Base-by-base conservation (phyloP, 2,888 invertebrate genomes). In the Trachelus iudaicus region DNA sequence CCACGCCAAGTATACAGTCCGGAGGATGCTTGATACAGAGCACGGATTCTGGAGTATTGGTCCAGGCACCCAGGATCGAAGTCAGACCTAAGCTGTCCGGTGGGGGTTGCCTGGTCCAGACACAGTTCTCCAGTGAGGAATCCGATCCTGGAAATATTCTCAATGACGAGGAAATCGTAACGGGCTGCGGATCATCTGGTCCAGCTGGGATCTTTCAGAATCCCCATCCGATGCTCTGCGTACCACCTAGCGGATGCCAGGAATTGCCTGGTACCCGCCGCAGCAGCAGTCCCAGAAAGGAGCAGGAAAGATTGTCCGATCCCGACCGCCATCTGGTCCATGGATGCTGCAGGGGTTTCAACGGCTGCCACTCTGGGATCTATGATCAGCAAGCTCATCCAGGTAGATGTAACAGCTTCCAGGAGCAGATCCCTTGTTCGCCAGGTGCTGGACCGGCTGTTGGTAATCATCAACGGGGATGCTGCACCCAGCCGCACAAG, bases 171-270 rank as follows among this genome's bases (percentile, higher is more conserved):
- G 35, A 79, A 74, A 78, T 75, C 31, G 33, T 79, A 73, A 34
- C n/a, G 15, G 34, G n/a, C 23, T 33, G 37, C 13, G 78, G 75
- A 23, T 13, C 76, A n/a, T 75, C 40, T 35, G 31, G n/a, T 31
- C 78, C 76, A n/a, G 3, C 34, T 11, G 78, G 78, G 31, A 78
- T 78, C 40, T 78, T 78, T 35, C 75, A 78, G 6, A 78, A 78
- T 33, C 78, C 78, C 3, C 78, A 78, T 78, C 78, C 78, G 12
- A 75, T 78, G 78, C 31, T 78, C 9, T 78, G 33, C 11, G 69
- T 69, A 73, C 85, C 87, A 0, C 90, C 90, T 0, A 89, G 90
- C 75, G 90, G 89, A 0, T 90, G 89, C 75, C 89, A 89, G 77
- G 90, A 91, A 40, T 78, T 91, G 4, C 89, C 91, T 0, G 90